A percentile compares a stretch with the other conserved stretches of the same genome.
These are phyloP conservation scores for Agonopterix arenella DNA, from an alignment of 2,888 invertebrate genomes.

Conservation along the genomic window DNA sequence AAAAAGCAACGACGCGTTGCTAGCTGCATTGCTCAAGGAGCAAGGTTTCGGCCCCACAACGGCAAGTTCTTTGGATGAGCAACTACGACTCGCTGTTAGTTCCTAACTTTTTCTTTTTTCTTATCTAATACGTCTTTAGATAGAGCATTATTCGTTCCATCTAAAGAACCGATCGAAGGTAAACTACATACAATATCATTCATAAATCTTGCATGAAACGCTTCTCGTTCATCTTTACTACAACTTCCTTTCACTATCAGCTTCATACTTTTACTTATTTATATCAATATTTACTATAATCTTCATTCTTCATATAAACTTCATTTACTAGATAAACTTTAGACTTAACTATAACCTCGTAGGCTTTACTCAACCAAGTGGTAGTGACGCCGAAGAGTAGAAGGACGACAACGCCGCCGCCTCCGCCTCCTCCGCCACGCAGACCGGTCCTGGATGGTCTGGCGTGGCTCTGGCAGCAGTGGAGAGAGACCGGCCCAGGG, in stretches of 20 bases:
- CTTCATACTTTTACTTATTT: neutral
- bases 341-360: slow-evolving; percentile 57
- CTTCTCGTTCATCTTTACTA: slow-evolving; percentile 1
- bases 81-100: slow-evolving; percentile 76
- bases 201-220: slow-evolving; percentile 1
- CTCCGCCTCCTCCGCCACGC: slow-evolving; percentile 57
- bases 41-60: slow-evolving; percentile 85
- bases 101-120: slow-evolving; percentile 11
- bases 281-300: neutral
- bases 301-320: neutral
- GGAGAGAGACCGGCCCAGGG: slow-evolving; percentile 72
- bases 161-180: slow-evolving; percentile 1
- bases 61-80: slow-evolving; percentile 78
- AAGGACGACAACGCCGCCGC: slow-evolving; percentile 53
- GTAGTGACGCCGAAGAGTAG: slow-evolving; percentile 72
- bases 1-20: slow-evolving; percentile 81
- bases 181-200: neutral
- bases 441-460: slow-evolving; percentile 74
- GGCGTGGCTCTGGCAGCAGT: slow-evolving; percentile 77
- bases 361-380: slow-evolving; percentile 77
- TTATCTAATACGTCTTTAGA: slow-evolving; percentile 3
- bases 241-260: neutral
- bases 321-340: slow-evolving; percentile 18
- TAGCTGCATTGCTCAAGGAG: slow-evolving; percentile 82
- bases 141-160: neutral